Conservation (phyloP, 2,113 vertebrate species). For the Serinus canaria region DNA sequence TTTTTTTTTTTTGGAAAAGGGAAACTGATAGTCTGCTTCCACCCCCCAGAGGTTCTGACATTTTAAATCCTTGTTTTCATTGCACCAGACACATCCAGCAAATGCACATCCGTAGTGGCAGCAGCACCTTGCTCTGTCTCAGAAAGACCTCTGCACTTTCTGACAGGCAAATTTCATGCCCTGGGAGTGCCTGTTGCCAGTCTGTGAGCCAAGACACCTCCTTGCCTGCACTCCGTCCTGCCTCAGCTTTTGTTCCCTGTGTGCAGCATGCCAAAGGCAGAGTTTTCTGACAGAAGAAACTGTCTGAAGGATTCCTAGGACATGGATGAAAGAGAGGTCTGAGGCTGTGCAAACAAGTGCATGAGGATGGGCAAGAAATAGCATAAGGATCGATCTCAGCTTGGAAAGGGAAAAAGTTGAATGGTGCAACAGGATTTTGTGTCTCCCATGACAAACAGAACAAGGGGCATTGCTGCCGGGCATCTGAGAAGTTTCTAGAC, state of each 20-base stretch:
- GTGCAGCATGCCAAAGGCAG: background rate
- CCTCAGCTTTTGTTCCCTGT: background rate
- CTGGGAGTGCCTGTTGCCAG: background rate
- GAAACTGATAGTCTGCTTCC: background rate
- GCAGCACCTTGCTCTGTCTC: background rate
- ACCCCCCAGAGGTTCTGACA: background rate
- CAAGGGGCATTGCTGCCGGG: background rate
- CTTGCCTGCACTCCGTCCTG: background rate
- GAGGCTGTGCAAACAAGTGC: background rate
- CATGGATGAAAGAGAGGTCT: background rate
- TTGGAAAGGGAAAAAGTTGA: background rate
- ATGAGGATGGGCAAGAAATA: background rate
- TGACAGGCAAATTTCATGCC: background rate
- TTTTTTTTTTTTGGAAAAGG: background rate
- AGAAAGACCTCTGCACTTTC: background rate
- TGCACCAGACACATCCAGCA: background rate
- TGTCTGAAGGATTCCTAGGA: background rate
- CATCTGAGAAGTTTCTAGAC: background rate
- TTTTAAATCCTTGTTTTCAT: background rate
- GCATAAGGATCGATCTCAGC: background rate
- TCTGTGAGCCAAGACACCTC: background rate
- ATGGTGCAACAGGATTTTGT: background rate
- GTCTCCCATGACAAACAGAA: background rate
- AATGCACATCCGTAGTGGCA: background rate
- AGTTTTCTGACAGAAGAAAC: background rate